These are phyloP conservation scores for Drosophila phalerata DNA, from an alignment of 2,888 invertebrate genomes.

Conservation along the genomic window DNA sequence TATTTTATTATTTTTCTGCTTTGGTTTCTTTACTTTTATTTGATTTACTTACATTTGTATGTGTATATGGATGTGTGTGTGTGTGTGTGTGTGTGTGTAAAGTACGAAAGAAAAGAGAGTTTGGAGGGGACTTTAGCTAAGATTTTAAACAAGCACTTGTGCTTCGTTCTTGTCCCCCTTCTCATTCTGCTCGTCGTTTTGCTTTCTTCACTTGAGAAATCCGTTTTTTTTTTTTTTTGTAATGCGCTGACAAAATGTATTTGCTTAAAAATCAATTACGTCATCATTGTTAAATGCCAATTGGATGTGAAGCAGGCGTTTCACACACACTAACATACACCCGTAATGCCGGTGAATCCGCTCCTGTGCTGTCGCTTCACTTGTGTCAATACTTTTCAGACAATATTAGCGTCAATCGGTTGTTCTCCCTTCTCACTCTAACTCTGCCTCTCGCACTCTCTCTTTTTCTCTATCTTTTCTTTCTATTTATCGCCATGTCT, in stretches of 20 bases:
- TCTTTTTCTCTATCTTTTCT: not conserved
- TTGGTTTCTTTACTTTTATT: conserved; percentile 50
- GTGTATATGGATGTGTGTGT: conserved; percentile 8
- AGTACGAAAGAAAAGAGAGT: not conserved
- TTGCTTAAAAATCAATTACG: conserved; percentile 81
- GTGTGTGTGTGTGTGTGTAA: conserved; percentile 17
- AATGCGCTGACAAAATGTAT: conserved; percentile 61
- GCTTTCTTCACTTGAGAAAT: conserved; percentile 27
- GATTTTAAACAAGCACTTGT: conserved; percentile 72
- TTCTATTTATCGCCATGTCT: conserved; percentile 26
- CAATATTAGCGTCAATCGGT: conserved; percentile 69
- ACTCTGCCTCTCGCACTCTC: not conserved
- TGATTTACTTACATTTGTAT: conserved; percentile 47
- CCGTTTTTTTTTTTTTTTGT: conserved; percentile 13
- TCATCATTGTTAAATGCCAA: conserved; percentile 80
- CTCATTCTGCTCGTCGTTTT: conserved; percentile 27
- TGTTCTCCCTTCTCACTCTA: not conserved
- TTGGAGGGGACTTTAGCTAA: conserved; percentile 42
- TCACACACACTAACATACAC: not conserved
- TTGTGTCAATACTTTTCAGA: conserved; percentile 75
- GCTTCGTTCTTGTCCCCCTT: not conserved
- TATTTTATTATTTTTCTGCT: conserved; percentile 19
- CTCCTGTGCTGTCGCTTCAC: conserved; percentile 38
- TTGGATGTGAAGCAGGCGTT: conserved; percentile 37
- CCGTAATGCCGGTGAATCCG: conserved; percentile 15